phyloP scores from a whole-genome alignment of 2,113 vertebrate species.

The Halichoerus grypus region DNA sequence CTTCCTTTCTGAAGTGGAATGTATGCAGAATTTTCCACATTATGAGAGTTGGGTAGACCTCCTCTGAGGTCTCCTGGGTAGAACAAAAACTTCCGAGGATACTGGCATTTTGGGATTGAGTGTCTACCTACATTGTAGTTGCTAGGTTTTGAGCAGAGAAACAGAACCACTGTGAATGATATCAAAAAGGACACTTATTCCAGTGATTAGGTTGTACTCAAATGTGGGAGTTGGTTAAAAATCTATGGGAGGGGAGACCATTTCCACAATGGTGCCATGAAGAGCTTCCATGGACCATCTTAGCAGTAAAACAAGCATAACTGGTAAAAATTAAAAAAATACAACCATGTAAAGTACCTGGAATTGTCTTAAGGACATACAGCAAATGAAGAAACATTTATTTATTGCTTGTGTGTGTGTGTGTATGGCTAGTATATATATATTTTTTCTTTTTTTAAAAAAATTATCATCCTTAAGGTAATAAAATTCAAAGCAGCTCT shows the following conservation, averaged over 20 bases:
- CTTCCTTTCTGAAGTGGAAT: not conserved
- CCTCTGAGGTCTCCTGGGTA: not conserved
- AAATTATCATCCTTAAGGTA: not conserved
- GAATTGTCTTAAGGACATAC: not conserved
- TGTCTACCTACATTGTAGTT: not conserved
- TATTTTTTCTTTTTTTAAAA: not conserved
- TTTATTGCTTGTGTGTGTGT: not conserved
- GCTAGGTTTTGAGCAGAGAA: not conserved
- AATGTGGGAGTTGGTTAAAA: not conserved
- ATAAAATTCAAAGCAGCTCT: not conserved
- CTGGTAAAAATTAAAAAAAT: not conserved
- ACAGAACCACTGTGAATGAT: not conserved
- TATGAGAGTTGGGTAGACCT: not conserved
- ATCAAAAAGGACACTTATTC: not conserved
- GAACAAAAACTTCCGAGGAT: not conserved
- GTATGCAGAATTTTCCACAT: not conserved
- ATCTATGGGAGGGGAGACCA: not conserved
- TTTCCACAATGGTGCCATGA: not conserved
- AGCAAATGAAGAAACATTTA: not conserved
- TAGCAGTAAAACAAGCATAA: not conserved
- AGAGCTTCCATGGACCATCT: not conserved
- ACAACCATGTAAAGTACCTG: not conserved
- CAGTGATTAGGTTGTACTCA: not conserved
- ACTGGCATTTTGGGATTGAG: not conserved
- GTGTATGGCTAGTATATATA: not conserved